Evolutionary conservation across 2,888 invertebrate genomes (phyloP).

Genomic region (Pseudococcus viburni): DNA sequence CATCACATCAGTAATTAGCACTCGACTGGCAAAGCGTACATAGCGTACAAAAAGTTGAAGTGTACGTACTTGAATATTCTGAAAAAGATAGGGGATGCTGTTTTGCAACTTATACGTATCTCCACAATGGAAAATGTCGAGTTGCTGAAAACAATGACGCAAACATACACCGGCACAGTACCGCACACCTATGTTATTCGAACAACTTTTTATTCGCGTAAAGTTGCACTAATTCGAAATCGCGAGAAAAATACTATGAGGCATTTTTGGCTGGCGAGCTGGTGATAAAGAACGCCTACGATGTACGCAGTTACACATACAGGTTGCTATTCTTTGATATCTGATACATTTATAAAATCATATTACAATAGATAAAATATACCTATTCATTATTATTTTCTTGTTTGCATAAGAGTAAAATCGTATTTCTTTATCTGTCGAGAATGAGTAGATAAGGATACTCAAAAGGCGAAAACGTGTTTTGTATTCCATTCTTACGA

Average conservation of each 20-base stretch:
- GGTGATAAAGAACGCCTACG: neutral
- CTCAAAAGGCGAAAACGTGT: no score
- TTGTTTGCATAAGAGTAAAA: no score
- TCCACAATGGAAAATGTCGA: neutral
- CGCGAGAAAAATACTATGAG: neutral
- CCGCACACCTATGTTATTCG: neutral
- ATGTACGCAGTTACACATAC: no score
- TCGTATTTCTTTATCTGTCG: no score
- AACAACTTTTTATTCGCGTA: neutral
- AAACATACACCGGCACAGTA: neutral
- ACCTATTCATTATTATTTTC: no score
- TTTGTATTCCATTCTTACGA: no score
- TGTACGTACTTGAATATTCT: neutral
- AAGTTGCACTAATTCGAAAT: neutral
- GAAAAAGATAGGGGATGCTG: slow-evolving; percentile 9
- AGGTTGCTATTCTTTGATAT: no score
- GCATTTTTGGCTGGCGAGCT: neutral
- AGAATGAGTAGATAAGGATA: no score
- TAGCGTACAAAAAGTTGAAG: slow-evolving; percentile 20
- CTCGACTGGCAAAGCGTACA: neutral
- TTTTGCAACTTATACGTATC: neutral
- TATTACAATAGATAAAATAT: no score
- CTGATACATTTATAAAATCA: no score
- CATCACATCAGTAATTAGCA: slow-evolving; percentile 13
- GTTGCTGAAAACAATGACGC: slow-evolving; percentile 13